A percentile compares a stretch with the other conserved stretches of the same genome.
These are phyloP conservation scores for Montipora efflorescens DNA, from an alignment of 64 coral and sea anemone genomes.

Conservation along the genomic window DNA sequence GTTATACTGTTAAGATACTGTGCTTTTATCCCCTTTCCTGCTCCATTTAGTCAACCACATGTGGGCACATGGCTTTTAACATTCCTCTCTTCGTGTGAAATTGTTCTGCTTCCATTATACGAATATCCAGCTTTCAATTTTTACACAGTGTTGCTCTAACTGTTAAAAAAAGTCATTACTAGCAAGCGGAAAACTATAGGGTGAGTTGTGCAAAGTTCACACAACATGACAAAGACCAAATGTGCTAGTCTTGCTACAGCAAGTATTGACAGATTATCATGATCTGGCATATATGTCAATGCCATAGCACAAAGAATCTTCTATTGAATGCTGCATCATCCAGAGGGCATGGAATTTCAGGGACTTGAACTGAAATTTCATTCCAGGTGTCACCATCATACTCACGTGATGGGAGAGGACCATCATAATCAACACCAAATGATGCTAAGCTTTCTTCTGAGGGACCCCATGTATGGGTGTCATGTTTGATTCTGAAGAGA, in stretches of 20 bases:
- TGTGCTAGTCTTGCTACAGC: not conserved
- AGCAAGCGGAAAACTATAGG: no score
- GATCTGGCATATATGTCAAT: constrained; percentile 34
- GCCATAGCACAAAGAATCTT: constrained; percentile 40
- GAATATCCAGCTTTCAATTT: no score
- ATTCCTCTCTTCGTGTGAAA: no score
- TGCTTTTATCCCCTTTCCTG: no score
- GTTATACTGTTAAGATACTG: no score
- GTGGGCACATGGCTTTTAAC: no score
- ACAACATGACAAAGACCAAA: no score
- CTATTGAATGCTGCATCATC: constrained; percentile 15
- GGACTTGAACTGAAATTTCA: constrained; percentile 46
- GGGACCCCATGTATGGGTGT: constrained; percentile 28
- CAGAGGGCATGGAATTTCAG: constrained; percentile 61
- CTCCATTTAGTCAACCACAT: no score
- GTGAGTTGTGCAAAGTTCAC: no score
- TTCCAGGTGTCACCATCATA: constrained; percentile 57
- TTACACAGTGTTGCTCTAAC: no score
- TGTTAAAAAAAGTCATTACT: no score
- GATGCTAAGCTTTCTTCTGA: not conserved
- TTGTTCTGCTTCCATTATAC: no score
- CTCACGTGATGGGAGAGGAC: constrained; percentile 28
- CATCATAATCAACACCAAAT: not conserved
- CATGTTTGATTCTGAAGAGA: constrained; percentile 44
- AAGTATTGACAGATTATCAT: constrained; percentile 8